phyloP scores from a whole-genome alignment of 1,140 invertebrate species.

The Thalassaphorura encarpata region DNA sequence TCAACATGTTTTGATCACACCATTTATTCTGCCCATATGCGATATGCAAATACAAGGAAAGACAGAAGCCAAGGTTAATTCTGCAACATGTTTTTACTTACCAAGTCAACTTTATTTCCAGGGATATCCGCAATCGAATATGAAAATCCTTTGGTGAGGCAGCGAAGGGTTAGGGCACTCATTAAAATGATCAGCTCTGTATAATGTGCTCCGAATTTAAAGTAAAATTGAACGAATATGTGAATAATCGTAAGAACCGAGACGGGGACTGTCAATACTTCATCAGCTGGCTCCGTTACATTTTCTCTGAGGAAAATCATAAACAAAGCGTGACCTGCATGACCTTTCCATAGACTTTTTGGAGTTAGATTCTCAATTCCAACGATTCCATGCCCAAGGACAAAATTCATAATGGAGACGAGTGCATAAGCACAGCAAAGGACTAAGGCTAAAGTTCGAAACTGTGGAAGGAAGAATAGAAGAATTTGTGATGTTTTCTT shows the following conservation, averaged over 20 bases:
- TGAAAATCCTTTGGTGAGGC: background rate
- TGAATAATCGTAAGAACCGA: background rate
- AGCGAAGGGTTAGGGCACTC: background rate
- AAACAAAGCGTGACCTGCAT: background rate
- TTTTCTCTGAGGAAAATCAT: background rate
- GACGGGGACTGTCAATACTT: background rate
- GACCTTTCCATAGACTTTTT: background rate
- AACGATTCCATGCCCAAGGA: background rate
- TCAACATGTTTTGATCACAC: too few relatives aligned
- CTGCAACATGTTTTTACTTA: too few relatives aligned
- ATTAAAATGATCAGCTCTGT: slow-evolving; percentile 4
- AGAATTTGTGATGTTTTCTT: too few relatives aligned
- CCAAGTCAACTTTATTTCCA: too few relatives aligned
- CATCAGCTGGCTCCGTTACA: background rate
- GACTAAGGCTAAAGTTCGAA: background rate
- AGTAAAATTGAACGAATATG: background rate
- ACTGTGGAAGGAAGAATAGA: too few relatives aligned
- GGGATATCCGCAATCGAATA: too few relatives aligned
- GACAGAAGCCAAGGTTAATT: too few relatives aligned
- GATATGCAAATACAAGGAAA: too few relatives aligned
- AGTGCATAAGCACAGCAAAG: background rate
- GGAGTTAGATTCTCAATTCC: background rate
- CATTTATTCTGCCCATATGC: too few relatives aligned
- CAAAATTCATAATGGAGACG: background rate
- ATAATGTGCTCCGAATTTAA: background rate